Conservation (phyloP, 2,113 vertebrate genomes). For the human region GRCh38 chr11:85706501-85707000, state of each 20-base stretch:
- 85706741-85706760: slow-evolving; percentile 1
- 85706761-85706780: background rate
- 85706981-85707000: no score
- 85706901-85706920: no score
- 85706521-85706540: background rate
- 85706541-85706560: background rate
- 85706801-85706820: background rate
- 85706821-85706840: background rate
- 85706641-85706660: background rate
- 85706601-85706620: background rate
- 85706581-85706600: background rate
- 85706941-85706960: no score
- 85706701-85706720: background rate
- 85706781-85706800: background rate
- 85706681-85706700: background rate
- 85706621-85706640: background rate
- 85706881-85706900: no score
- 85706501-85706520: background rate
- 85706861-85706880: no score
- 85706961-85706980: no score
- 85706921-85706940: no score
- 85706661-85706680: background rate
- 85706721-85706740: background rate
- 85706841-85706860: no score
- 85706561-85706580: background rate